Base-by-base conservation (phyloP, 1,140 invertebrate species). In the Cotesia typhae region DNA sequence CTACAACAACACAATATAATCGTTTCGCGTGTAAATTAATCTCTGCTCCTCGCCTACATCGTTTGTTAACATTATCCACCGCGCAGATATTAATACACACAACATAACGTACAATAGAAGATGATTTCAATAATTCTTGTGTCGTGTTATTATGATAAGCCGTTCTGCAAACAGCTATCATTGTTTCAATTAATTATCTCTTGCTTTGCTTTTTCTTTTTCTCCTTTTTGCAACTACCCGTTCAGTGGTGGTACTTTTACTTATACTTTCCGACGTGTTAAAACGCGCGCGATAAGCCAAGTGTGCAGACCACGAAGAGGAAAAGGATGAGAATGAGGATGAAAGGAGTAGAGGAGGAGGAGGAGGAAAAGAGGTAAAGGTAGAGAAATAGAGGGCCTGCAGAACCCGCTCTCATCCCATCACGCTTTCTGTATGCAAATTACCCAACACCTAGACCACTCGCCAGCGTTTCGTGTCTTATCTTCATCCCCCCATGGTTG, bases 1-100 rank as follows among this genome's bases (percentile, higher is more conserved):
- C 77, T 75, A 75, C 77, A 10, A 47, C 41, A 47, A 75, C 70
- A 71, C 78, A 75, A 74, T 79, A 75, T 73, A 80, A 81, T 81
- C 75, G 73, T 80, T 77, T 72, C 71, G 74, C 73, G 75, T 78
- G 78, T 75, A 79, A 78, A 78, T 74, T 77, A 80, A 80, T 80
- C 7, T 47, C 78, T 78, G 76, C 75, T 73, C 73, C 67, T 65
- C 64, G 41, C 63, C 74, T 67, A 75, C 74, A 75, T 61, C 52
- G 14, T 52, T 59, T 59, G 57, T 61, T 61, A 17, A 47, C 57
- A 61, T 28, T 47, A 47, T 28, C 28, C 28, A 28, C 28, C 28
- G 28, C 28, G 28, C 28, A 2, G 28, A 28, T 28, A 28, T 28
- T 28, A 28, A 28, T 47, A 47, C 5, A 47, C 41, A 47, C 5